These are phyloP conservation scores for Lamprotornis superbus DNA, from an alignment of 2,113 vertebrate genomes.

Conservation along the genomic window DNA sequence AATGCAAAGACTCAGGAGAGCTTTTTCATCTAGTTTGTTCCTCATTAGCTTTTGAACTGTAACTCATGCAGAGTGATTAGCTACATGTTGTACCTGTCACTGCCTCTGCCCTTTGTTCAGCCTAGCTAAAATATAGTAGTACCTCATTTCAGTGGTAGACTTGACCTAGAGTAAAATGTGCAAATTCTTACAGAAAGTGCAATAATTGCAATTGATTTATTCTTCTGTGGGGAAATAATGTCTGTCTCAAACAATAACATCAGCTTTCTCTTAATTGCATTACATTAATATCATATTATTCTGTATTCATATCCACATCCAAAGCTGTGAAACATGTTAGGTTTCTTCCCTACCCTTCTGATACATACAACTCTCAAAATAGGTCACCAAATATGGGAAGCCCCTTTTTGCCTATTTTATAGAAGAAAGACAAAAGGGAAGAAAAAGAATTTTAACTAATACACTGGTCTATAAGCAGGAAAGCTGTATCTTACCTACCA, in stretches of 20 bases:
- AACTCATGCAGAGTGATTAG: background rate
- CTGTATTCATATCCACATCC: background rate
- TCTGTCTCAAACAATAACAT: slow-evolving; percentile 65
- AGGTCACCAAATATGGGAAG: background rate
- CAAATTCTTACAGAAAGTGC: slow-evolving; percentile 45
- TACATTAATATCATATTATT: slow-evolving; percentile 50
- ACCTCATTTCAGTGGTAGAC: slow-evolving; percentile 38
- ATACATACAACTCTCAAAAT: background rate
- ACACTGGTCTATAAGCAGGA: background rate
- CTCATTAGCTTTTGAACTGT: slow-evolving; percentile 60
- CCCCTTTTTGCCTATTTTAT: background rate
- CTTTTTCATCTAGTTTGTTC: slow-evolving; percentile 31
- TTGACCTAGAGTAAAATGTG: slow-evolving; percentile 46
- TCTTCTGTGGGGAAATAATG: slow-evolving; percentile 55
- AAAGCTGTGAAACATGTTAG: background rate
- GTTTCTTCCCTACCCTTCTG: background rate
- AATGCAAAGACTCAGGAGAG: background rate
- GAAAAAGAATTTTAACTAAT: background rate
- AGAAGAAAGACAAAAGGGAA: background rate
- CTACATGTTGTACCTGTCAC: slow-evolving; percentile 37
- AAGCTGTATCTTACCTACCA: background rate
- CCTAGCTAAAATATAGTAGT: background rate
- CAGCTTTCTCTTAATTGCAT: slow-evolving; percentile 54
- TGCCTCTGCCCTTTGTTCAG: slow-evolving; percentile 31
- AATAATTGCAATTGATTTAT: slow-evolving; percentile 66